Conservation (phyloP, 2,113 vertebrate species). For the Otolemur garnettii region DNA sequence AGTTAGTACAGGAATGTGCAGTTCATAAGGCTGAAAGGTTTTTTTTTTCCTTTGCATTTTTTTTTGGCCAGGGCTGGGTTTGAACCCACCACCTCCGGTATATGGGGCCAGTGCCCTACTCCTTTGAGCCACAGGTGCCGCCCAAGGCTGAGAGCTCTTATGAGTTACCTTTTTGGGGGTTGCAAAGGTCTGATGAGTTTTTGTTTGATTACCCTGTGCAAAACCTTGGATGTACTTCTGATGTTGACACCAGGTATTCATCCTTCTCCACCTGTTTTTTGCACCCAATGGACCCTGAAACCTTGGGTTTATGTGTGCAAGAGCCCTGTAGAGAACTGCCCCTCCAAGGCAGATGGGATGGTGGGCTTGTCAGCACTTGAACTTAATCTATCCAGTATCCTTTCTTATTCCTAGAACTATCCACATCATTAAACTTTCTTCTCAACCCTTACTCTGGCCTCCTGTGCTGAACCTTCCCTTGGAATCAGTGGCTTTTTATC, state of each 20-base stretch:
- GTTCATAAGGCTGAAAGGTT: background rate
- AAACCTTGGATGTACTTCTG: background rate
- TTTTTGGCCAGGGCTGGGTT: too few relatives aligned
- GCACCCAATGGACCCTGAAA: background rate
- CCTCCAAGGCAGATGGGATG: background rate
- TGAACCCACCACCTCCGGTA: too few relatives aligned
- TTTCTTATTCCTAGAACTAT: conserved; percentile 24
- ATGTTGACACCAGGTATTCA: background rate
- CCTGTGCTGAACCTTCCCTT: background rate
- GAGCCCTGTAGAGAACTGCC: background rate
- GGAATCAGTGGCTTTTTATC: background rate
- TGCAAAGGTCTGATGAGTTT: background rate
- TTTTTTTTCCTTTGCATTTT: too few relatives aligned
- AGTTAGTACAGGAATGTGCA: background rate
- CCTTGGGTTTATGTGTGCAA: background rate
- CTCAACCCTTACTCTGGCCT: background rate
- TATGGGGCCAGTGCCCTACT: too few relatives aligned
- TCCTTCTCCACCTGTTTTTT: background rate
- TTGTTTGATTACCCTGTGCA: background rate
- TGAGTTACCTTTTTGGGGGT: background rate
- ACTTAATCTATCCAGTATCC: background rate
- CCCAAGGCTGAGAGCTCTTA: background rate
- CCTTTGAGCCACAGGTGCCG: too few relatives aligned
- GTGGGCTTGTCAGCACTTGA: background rate
- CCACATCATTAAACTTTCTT: background rate